These are phyloP conservation scores for Leptopilina drosophilae DNA, from an alignment of 2,888 invertebrate genomes.

Conservation along the genomic window DNA sequence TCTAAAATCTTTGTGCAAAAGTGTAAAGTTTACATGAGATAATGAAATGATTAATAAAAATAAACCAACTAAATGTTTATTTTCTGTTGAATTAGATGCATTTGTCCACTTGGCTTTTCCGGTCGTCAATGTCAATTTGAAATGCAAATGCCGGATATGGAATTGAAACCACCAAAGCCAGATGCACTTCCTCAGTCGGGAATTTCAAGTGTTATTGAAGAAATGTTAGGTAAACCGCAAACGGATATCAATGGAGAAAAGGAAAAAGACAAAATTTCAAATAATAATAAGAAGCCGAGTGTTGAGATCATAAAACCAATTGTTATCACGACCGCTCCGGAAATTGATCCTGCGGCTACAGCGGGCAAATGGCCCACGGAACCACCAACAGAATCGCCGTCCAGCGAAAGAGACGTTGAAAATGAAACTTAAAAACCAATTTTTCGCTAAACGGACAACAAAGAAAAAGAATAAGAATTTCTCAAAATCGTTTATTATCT, in stretches of 20 bases:
- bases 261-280: conserved; percentile 50
- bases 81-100: conserved; percentile 79
- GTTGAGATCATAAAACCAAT: conserved; percentile 70
- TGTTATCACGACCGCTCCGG: conserved; percentile 69
- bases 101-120: conserved; percentile 85
- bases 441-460: not conserved
- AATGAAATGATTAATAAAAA: no score
- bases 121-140: conserved; percentile 87
- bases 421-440: conserved; percentile 69
- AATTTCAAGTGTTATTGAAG: conserved; percentile 47
- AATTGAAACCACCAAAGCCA: conserved; percentile 69
- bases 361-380: conserved; percentile 75
- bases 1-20: no score
- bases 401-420: conserved; percentile 69
- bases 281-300: conserved; percentile 59
- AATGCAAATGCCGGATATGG: conserved; percentile 69
- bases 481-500: not conserved
- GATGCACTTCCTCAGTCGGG: conserved; percentile 50
- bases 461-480: not conserved
- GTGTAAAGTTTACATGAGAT: no score
- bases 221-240: conserved; percentile 44
- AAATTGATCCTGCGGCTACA: conserved; percentile 68
- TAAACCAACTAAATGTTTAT: not conserved
- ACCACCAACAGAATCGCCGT: conserved; percentile 66
- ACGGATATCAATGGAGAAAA: conserved; percentile 10